Evolutionary conservation across 2,888 invertebrate genomes (phyloP).

Genomic region (Epinotia demarniana): DNA sequence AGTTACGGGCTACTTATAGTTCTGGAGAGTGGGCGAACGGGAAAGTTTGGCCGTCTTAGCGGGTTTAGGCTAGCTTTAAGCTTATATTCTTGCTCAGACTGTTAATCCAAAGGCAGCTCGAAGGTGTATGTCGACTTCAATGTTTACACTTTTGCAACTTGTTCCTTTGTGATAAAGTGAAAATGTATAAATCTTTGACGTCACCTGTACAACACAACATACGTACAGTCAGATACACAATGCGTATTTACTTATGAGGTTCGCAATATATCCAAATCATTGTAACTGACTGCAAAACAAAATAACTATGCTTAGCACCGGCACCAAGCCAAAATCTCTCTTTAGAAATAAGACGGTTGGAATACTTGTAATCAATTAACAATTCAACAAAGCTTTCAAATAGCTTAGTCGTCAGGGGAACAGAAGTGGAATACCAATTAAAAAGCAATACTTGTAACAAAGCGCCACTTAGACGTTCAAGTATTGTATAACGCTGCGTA

Average conservation of each 20-base stretch:
- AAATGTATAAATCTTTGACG: no score
- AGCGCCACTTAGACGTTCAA: constrained; percentile 13
- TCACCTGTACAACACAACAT: no score
- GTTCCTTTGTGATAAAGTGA: no score
- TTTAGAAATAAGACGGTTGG: not conserved
- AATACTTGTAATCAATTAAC: constrained; percentile 1
- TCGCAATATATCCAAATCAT: not conserved
- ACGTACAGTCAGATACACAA: no score
- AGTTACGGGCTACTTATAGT: not conserved
- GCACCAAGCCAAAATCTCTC: not conserved
- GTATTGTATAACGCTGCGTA: constrained; percentile 26
- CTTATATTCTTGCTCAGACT: not conserved
- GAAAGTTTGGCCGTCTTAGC: not conserved
- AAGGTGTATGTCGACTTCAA: no score
- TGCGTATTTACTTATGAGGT: no score
- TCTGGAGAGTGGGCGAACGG: not conserved
- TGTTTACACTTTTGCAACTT: no score
- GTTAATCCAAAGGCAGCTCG: no score
- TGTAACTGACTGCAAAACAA: not conserved
- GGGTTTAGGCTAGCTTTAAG: not conserved
- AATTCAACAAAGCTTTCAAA: constrained; percentile 13
- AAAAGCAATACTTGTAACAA: constrained; percentile 24
- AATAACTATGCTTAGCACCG: no score
- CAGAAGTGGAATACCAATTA: constrained; percentile 25
- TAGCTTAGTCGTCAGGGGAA: not conserved